Evolutionary conservation across 2,797 vertebrate genomes (phyloP).

Genomic region (Microchirus variegatus): DNA sequence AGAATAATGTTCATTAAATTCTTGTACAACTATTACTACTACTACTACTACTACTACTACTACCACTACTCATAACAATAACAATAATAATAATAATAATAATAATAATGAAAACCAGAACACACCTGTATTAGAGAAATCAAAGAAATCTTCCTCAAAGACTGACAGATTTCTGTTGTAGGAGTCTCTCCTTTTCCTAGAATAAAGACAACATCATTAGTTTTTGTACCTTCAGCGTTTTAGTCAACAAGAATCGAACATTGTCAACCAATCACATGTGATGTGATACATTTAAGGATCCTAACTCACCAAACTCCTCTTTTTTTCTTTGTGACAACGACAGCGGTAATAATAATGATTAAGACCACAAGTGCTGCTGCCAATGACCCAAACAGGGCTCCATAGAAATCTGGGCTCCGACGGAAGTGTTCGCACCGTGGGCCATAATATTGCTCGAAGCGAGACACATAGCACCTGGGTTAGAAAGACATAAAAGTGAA

Average conservation of each 20-base stretch:
- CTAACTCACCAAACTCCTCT: conserved; percentile 52
- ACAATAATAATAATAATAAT: no score
- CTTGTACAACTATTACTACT: no score
- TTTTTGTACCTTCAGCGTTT: conserved; percentile 1
- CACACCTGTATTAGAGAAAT: conserved; percentile 64
- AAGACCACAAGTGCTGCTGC: conserved; percentile 62
- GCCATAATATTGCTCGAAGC: conserved; percentile 68
- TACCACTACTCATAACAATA: no score
- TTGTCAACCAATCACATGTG: neutral
- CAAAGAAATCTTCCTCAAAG: conserved; percentile 71
- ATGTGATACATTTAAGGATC: neutral
- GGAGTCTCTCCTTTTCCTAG: conserved; percentile 30
- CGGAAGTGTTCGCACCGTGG: conserved; percentile 66
- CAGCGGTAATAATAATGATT: conserved; percentile 44
- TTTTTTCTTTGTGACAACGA: conserved; percentile 48
- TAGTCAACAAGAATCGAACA: no score
- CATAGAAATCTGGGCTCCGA: conserved; percentile 74
- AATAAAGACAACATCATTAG: neutral
- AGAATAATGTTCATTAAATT: conserved; percentile 1
- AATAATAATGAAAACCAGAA: neutral
- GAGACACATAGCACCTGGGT: conserved; percentile 63
- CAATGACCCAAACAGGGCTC: conserved; percentile 76
- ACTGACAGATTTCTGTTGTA: conserved; percentile 24
- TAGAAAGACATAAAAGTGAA: neutral
- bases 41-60: no score